These are phyloP conservation scores for Phoenicopterus ruber DNA, from an alignment of 2,113 vertebrate species.

Conservation along the genomic window DNA sequence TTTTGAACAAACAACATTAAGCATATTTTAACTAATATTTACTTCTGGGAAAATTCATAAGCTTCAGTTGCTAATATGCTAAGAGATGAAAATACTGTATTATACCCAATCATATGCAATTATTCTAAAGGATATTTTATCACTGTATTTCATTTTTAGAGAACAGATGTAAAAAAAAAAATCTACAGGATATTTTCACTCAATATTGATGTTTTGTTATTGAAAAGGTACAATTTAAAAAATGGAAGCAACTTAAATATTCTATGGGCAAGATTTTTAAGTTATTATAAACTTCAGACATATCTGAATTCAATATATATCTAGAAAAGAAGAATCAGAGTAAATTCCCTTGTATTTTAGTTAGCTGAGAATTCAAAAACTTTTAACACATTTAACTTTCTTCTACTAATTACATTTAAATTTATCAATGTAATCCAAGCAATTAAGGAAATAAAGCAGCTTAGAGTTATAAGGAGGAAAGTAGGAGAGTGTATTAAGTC, in stretches of 20 bases:
- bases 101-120: background rate
- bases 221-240: background rate
- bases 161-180: background rate
- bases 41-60: background rate
- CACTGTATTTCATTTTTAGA: background rate
- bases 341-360: background rate
- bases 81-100: background rate
- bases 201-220: background rate
- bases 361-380: background rate
- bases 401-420: slow-evolving; percentile 13
- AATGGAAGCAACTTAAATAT: background rate
- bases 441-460: slow-evolving; percentile 16
- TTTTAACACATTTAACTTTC: background rate
- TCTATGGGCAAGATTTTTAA: background rate
- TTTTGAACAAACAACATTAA: background rate
- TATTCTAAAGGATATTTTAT: background rate
- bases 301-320: background rate
- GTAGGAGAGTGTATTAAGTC: background rate
- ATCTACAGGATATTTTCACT: background rate
- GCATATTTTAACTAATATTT: background rate
- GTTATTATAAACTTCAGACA: background rate
- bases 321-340: background rate
- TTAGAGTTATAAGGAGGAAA: background rate
- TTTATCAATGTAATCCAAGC: background rate
- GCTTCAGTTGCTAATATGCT: background rate